Base-by-base conservation (phyloP, 1,140 invertebrate species). In the Platyscapa corneri region DNA sequence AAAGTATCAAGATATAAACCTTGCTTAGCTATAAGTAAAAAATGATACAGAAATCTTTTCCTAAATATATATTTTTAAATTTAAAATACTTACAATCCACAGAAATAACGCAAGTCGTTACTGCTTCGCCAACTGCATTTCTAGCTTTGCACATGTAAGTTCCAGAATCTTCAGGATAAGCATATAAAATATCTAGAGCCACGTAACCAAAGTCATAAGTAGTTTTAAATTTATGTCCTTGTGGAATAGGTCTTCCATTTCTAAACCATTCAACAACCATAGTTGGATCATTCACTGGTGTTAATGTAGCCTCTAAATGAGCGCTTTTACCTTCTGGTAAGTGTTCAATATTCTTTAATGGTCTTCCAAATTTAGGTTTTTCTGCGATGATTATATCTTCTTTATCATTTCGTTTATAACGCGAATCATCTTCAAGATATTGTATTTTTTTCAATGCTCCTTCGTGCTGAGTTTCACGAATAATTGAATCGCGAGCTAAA, bases 171-270 rank as follows among this genome's bases (percentile, higher is more conserved):
- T 99, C 98, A 60, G 97, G 96, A 93, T 98, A 99, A 67, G 97
- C 97, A 93, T 99, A 99, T n/a, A 99, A 94, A 89, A 99, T 97
- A 92, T 99, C 98, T 60, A 99, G 94, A 79, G 98, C 97, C 14
- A 99, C 98, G 92, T 98, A 99, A 85, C 98, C 98, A 94, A 99
- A 99, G 91, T 99, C 98, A 90, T 99, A 98, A 12, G 97, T 97
- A 27, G 97, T 98, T 92, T 98, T 97, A 92, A 98, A 98, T 87
- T 97, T 95, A 89, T 98, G 97, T 88, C 97, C 97, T 90, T 97
- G 97, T 88, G 96, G 96, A 88, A 99, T 96, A 1, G 98, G 97
- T 89, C 95, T 95, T 81, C 98, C 98, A 93, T 99, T 98, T 90
- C 97, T 96, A 92, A 95, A 98, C 98, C 98, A 99, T 94, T 99